phyloP scores from a whole-genome alignment of 64 coral and sea anemone genomes.

The Actinia tenebrosa region DNA sequence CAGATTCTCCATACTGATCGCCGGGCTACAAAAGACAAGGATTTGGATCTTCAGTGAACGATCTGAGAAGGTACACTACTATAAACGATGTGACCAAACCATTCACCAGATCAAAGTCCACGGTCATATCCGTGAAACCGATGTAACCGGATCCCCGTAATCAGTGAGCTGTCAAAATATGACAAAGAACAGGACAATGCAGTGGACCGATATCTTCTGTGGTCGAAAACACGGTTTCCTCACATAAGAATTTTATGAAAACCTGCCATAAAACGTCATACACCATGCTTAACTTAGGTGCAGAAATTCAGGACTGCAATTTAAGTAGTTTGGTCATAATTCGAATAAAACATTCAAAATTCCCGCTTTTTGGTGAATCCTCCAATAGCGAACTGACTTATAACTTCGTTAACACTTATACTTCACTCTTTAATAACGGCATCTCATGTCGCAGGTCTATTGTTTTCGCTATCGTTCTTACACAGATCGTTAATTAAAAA shows the following conservation, averaged over 20 bases:
- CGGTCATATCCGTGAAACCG: too few relatives aligned
- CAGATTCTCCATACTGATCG: too few relatives aligned
- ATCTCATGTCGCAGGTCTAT: background rate
- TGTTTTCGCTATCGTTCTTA: background rate
- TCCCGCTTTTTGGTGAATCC: background rate
- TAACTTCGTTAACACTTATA: background rate
- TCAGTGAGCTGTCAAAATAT: too few relatives aligned
- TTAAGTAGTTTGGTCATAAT: background rate
- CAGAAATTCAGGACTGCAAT: background rate
- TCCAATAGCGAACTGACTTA: background rate
- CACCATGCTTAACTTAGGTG: background rate
- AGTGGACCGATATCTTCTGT: too few relatives aligned
- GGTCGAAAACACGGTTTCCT: background rate
- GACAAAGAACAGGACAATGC: too few relatives aligned
- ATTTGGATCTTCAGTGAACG: too few relatives aligned
- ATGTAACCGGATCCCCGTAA: too few relatives aligned
- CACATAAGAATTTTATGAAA: background rate
- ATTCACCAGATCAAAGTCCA: too few relatives aligned
- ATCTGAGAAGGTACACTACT: too few relatives aligned
- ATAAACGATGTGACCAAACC: too few relatives aligned
- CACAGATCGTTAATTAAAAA: background rate
- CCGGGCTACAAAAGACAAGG: too few relatives aligned
- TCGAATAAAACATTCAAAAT: constrained; percentile 1
- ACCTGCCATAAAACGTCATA: background rate
- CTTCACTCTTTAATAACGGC: background rate